Percentiles rank a stretch among this genome's conserved stretches.
Evolutionary conservation across 2,113 vertebrate genomes (phyloP).

Genomic region (Carlito syrichta): DNA sequence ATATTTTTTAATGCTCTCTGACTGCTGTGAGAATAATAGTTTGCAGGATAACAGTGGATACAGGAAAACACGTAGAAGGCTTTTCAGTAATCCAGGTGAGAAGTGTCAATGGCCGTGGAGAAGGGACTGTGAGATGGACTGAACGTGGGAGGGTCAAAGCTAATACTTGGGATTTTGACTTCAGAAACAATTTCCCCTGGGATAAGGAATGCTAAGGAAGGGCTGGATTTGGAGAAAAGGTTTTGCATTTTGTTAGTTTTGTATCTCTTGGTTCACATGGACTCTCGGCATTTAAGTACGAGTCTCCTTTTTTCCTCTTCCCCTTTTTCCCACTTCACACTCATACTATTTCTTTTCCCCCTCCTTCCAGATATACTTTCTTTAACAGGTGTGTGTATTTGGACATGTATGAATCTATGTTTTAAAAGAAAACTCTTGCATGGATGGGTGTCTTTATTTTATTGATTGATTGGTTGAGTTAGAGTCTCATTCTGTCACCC

Average conservation of each 20-base stretch:
- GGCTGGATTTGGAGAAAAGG: neutral
- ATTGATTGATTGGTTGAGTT: no score
- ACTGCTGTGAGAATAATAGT: no score
- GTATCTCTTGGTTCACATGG: no score
- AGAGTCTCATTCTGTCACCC: no score
- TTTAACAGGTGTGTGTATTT: neutral
- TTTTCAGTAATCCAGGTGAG: neutral
- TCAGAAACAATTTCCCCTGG: accelerated
- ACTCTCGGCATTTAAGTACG: neutral
- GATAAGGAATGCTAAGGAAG: neutral
- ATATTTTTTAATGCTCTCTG: neutral
- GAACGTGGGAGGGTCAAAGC: neutral
- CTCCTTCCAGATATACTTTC: neutral
- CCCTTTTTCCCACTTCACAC: no score
- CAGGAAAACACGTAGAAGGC: neutral
- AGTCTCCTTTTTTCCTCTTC: neutral
- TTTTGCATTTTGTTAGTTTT: neutral
- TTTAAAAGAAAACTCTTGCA: neutral
- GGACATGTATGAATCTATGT: neutral
- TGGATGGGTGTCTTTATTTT: neutral
- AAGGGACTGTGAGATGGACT: neutral
- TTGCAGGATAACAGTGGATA: neutral
- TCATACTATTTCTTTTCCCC: no score
- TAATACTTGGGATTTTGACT: neutral
- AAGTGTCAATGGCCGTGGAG: neutral